Conservation (phyloP, 2,797 vertebrate species). For the Echeneis naucrates region DNA sequence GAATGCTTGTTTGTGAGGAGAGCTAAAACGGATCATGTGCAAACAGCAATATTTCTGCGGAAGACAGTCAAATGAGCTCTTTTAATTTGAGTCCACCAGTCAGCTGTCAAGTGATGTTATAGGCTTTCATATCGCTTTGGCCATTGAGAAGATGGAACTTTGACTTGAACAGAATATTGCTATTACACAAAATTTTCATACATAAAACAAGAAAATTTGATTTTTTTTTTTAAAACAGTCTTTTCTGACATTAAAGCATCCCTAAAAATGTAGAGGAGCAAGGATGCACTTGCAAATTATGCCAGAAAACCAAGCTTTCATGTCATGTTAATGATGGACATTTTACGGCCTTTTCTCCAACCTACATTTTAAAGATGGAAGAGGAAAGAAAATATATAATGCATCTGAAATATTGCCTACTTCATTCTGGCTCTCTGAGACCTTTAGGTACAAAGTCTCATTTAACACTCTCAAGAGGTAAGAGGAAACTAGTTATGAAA, state of each 20-base stretch:
- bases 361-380: neutral
- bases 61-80: slow-evolving; percentile 6
- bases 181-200: neutral
- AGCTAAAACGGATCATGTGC: slow-evolving; percentile 22
- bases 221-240: neutral
- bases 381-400: slow-evolving; percentile 24
- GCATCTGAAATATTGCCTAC: slow-evolving; percentile 7
- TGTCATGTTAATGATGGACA: slow-evolving; percentile 14
- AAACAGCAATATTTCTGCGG: slow-evolving; percentile 7
- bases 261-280: neutral
- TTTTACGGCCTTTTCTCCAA: slow-evolving; percentile 7
- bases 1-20: slow-evolving; percentile 35
- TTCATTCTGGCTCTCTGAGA: slow-evolving; percentile 34
- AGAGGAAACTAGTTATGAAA: slow-evolving; percentile 39
- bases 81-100: slow-evolving; percentile 1
- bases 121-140: slow-evolving; percentile 1
- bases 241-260: neutral
- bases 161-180: neutral
- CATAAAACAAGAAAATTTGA: slow-evolving; percentile 3
- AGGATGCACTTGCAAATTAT: slow-evolving; percentile 1
- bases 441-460: slow-evolving; percentile 36
- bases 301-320: neutral
- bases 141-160: slow-evolving; percentile 16
- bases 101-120: neutral
- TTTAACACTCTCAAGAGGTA: slow-evolving; percentile 37